Percentiles rank a stretch among this genome's conserved stretches.
Conservation (phyloP, 2,113 vertebrate genomes). For the Butorides virescens region DNA sequence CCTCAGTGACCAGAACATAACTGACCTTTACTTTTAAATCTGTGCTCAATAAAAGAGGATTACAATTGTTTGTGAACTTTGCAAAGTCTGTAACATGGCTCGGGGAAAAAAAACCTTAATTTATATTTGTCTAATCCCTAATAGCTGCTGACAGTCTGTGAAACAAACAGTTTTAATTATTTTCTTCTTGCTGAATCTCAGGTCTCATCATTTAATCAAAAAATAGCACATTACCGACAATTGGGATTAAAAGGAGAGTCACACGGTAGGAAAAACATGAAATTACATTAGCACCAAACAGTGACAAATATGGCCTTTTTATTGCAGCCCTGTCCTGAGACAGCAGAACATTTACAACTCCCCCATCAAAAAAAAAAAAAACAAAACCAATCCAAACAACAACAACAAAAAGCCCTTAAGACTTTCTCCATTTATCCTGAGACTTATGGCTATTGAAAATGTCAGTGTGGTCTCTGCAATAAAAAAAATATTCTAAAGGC, state of each 20-base stretch:
- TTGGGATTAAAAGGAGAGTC: constrained; percentile 8
- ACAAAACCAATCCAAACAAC: neutral
- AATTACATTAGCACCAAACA: neutral
- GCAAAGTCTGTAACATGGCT: constrained; percentile 12
- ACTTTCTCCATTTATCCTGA: neutral
- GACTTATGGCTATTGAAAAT: neutral
- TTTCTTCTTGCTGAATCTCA: constrained; percentile 27
- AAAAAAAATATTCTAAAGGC: neutral
- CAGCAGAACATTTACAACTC: neutral
- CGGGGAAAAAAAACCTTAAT: neutral
- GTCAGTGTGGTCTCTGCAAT: neutral
- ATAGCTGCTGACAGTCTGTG: constrained; percentile 31
- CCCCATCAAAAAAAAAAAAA: neutral
- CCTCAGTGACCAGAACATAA: neutral
- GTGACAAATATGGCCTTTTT: constrained; percentile 3
- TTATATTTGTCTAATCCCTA: constrained; percentile 41
- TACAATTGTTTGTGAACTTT: constrained; percentile 28
- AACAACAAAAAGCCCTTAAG: neutral
- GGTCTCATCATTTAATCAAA: constrained; percentile 13
- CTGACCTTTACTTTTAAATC: constrained; percentile 43
- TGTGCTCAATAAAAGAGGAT: constrained; percentile 30
- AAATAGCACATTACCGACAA: constrained; percentile 12
- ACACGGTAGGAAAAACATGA: neutral
- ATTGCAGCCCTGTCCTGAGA: neutral
- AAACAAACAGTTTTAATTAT: constrained; percentile 69